Evolutionary conservation across 2,113 vertebrate species (phyloP).

Genomic region (Emydocephalus ijimae): DNA sequence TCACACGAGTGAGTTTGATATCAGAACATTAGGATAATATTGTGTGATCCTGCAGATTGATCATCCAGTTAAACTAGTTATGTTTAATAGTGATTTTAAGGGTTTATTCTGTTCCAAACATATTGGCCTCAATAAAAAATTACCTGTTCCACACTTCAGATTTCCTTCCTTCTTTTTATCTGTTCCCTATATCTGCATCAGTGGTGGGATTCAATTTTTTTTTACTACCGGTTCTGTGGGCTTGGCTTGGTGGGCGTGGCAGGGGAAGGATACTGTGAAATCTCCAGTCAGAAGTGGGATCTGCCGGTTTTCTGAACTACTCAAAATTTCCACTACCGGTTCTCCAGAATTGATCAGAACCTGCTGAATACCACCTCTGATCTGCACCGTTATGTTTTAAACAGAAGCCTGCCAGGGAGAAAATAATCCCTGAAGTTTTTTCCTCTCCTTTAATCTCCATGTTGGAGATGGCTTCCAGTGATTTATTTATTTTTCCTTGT

Average conservation of each 20-base stretch:
- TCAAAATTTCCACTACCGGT: no score
- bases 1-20: background rate
- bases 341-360: no score
- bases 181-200: background rate
- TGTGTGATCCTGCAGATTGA: background rate
- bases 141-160: background rate
- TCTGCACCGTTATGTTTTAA: background rate
- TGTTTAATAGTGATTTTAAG: background rate
- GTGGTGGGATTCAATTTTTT: no score
- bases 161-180: background rate
- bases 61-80: background rate
- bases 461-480: background rate
- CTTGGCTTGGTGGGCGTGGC: no score
- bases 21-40: background rate
- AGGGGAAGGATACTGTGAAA: no score
- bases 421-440: background rate
- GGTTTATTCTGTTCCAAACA: background rate
- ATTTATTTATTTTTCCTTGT: background rate
- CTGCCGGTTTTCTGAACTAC: no score
- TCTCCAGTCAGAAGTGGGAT: no score
- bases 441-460: background rate
- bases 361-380: no score
- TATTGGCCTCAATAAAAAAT: background rate
- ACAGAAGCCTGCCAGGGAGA: background rate
- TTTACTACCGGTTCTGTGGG: no score